A percentile compares a stretch with the other conserved stretches of the same genome.
These are phyloP conservation scores for Thamnaconus septentrionalis DNA, from an alignment of 2,113 vertebrate species.

Conservation along the genomic window DNA sequence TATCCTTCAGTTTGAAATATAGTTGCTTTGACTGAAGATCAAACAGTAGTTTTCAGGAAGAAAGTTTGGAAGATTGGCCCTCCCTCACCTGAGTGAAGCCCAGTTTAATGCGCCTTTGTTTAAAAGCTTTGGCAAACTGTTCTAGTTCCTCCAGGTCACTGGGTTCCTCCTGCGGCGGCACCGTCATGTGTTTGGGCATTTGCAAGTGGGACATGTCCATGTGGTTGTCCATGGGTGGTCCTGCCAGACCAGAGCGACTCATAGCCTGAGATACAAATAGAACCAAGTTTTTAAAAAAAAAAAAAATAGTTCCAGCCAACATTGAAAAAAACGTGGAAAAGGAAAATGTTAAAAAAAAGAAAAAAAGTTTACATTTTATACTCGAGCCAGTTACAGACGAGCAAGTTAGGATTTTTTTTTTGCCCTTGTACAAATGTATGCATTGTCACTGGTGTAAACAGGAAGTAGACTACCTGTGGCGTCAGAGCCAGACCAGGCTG, in stretches of 20 bases:
- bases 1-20: too few relatives aligned
- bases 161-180: slow-evolving; percentile 85
- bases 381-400: too few relatives aligned
- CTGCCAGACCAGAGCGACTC: slow-evolving; percentile 84
- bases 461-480: slow-evolving; percentile 82
- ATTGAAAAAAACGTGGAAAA: too few relatives aligned
- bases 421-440: background rate
- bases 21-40: too few relatives aligned
- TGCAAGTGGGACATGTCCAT: slow-evolving; percentile 90
- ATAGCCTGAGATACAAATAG: slow-evolving; percentile 74
- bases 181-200: slow-evolving; percentile 84
- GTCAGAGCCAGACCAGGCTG: slow-evolving; percentile 88
- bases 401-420: too few relatives aligned
- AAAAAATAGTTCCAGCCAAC: background rate
- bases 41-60: too few relatives aligned
- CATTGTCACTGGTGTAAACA: background rate
- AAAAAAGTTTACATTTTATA: too few relatives aligned
- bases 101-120: slow-evolving; percentile 96
- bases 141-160: slow-evolving; percentile 96
- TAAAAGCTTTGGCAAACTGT: slow-evolving; percentile 97
- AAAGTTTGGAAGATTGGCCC: background rate
- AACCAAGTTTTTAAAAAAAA: slow-evolving; percentile 1
- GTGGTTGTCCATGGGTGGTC: slow-evolving; percentile 86
- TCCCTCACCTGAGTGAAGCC: slow-evolving; percentile 92
- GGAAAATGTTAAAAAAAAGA: too few relatives aligned